Conservation (phyloP, 2,888 invertebrate genomes). For the Tetragonisca angustula region DNA sequence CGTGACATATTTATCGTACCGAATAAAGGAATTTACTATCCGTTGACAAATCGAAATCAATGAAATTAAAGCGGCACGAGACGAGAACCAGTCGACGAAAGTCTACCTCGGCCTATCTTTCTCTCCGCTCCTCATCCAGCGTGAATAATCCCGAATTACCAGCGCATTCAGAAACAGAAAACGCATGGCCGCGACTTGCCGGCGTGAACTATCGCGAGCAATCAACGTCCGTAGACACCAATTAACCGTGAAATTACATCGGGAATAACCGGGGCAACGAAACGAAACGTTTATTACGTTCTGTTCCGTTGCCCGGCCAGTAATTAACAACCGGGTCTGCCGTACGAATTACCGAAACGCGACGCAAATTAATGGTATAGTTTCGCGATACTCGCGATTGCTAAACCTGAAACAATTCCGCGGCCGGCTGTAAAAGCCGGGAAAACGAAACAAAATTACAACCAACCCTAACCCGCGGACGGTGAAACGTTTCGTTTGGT, state of each 20-base stretch:
- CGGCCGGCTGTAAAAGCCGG: not conserved
- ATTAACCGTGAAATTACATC: slow-evolving; percentile 54
- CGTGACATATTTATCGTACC: too few relatives aligned
- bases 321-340: slow-evolving; percentile 40
- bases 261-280: slow-evolving; percentile 35
- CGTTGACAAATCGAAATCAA: too few relatives aligned
- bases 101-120: too few relatives aligned
- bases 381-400: slow-evolving; percentile 29
- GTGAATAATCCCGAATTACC: slow-evolving; percentile 2
- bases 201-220: slow-evolving; percentile 16
- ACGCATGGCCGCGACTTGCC: not conserved
- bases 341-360: slow-evolving; percentile 32
- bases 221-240: slow-evolving; percentile 20
- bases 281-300: slow-evolving; percentile 57
- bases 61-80: too few relatives aligned
- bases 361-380: slow-evolving; percentile 48
- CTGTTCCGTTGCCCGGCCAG: not conserved
- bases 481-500: not conserved
- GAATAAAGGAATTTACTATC: too few relatives aligned
- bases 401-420: slow-evolving; percentile 9
- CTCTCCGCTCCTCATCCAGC: too few relatives aligned
- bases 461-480: not conserved
- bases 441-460: slow-evolving; percentile 12
- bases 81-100: too few relatives aligned
- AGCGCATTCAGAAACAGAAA: not conserved